These are phyloP conservation scores for Galbula dea DNA, from an alignment of 2,113 vertebrate species.

Conservation along the genomic window DNA sequence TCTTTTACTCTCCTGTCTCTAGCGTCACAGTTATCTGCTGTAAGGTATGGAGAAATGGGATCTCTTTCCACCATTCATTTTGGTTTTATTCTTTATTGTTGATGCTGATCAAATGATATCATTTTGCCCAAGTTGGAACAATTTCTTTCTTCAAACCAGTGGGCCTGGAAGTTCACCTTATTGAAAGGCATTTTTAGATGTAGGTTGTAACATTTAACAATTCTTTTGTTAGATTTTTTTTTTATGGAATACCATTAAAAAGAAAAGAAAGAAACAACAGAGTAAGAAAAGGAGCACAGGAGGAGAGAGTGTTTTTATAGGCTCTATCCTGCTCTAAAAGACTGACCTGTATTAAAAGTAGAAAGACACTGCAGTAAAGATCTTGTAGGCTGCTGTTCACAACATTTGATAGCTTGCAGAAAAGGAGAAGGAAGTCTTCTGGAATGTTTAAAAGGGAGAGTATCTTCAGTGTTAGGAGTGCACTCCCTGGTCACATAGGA, in stretches of 20 bases:
- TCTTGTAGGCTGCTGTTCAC: background rate
- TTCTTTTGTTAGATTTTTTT: background rate
- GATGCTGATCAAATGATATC: background rate
- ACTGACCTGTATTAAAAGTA: background rate
- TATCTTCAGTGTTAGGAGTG: background rate
- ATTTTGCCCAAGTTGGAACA: background rate
- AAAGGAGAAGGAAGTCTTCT: background rate
- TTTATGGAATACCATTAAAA: background rate
- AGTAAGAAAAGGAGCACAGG: background rate
- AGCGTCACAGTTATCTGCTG: background rate
- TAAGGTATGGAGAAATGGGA: background rate
- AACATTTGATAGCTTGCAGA: background rate
- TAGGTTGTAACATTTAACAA: background rate
- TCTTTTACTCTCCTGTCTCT: background rate
- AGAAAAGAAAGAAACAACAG: background rate
- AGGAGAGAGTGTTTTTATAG: background rate
- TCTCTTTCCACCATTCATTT: background rate
- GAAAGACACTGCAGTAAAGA: background rate
- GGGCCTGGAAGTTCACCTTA: background rate
- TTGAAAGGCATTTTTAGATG: conserved; percentile 3
- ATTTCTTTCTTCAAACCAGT: background rate
- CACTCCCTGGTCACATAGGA: background rate
- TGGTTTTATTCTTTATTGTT: conserved; percentile 8
- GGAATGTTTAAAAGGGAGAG: background rate
- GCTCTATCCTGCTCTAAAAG: background rate